phyloP scores from a whole-genome alignment of 2,888 invertebrate genomes.

The Lottia scabra region DNA sequence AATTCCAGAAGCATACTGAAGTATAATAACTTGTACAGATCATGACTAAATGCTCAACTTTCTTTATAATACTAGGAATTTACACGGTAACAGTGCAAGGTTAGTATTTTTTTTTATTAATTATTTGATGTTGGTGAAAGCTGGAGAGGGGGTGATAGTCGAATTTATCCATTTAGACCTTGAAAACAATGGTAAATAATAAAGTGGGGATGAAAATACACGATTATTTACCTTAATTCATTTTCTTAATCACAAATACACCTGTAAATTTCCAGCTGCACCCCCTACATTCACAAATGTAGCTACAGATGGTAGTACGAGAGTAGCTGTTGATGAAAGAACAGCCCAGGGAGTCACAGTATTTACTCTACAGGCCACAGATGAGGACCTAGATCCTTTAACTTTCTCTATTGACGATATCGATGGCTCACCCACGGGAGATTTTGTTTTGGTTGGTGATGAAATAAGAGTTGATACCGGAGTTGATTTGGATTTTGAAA shows the following conservation, averaged over 20 bases:
- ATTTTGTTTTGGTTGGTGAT: neutral
- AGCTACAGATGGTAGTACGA: neutral
- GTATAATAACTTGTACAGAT: too few species aligned
- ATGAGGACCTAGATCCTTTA: neutral
- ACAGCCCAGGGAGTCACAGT: neutral
- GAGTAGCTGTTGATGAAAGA: neutral
- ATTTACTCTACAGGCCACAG: neutral
- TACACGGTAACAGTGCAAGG: too few species aligned
- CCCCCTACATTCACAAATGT: constrained; percentile 9
- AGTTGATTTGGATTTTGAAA: constrained; percentile 6
- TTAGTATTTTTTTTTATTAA: too few species aligned
- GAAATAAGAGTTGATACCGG: neutral
- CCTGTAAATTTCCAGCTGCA: neutral
- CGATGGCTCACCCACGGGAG: neutral
- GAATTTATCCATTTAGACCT: too few species aligned
- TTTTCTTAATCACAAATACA: neutral
- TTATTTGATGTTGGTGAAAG: too few species aligned
- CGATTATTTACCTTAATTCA: too few species aligned
- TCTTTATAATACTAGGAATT: too few species aligned
- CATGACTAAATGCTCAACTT: too few species aligned
- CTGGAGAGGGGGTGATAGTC: too few species aligned
- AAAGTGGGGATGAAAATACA: too few species aligned
- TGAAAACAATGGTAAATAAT: too few species aligned
- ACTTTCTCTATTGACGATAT: neutral
- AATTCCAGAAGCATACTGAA: too few species aligned